Conservation (phyloP, 2,888 invertebrate species). For the Priocnemis perturbator region DNA sequence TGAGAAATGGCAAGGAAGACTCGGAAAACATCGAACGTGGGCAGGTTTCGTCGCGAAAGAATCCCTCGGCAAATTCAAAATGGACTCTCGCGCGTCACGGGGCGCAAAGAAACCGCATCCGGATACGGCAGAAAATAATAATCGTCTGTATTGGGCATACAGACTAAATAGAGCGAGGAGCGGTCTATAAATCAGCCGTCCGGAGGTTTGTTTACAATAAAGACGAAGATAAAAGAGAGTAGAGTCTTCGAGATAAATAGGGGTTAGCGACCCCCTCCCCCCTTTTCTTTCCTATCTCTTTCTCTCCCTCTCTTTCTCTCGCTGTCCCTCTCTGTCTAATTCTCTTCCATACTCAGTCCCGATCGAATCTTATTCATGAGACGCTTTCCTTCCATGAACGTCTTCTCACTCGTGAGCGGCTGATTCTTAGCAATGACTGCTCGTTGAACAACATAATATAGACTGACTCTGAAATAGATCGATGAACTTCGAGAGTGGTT, state of each 20-base stretch:
- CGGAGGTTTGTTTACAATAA: constrained; percentile 53
- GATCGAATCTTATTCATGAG: neutral
- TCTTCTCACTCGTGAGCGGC: constrained; percentile 15
- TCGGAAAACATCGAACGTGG: too few relatives aligned
- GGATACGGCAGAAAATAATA: neutral
- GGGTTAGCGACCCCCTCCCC: constrained; percentile 64
- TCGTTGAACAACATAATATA: constrained; percentile 51
- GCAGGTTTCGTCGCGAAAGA: too few relatives aligned
- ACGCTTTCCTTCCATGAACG: neutral
- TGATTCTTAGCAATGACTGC: constrained; percentile 25
- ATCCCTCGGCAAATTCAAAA: too few relatives aligned
- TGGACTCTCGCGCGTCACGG: too few relatives aligned
- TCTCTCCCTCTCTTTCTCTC: constrained; percentile 14
- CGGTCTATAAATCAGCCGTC: constrained; percentile 32
- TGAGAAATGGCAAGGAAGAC: too few relatives aligned
- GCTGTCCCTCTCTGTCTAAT: constrained; percentile 9
- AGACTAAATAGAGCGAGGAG: constrained; percentile 37
- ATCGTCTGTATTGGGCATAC: constrained; percentile 16
- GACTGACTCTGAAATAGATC: too few relatives aligned
- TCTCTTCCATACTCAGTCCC: neutral
- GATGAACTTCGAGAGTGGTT: too few relatives aligned
- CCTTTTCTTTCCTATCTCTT: neutral
- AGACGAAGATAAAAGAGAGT: constrained; percentile 45
- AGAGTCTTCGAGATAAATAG: constrained; percentile 61
- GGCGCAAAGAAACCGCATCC: constrained; percentile 12